Base-by-base conservation (phyloP, 1,140 invertebrate species). In the Pachyrhynchus sulphureomaculatus region DNA sequence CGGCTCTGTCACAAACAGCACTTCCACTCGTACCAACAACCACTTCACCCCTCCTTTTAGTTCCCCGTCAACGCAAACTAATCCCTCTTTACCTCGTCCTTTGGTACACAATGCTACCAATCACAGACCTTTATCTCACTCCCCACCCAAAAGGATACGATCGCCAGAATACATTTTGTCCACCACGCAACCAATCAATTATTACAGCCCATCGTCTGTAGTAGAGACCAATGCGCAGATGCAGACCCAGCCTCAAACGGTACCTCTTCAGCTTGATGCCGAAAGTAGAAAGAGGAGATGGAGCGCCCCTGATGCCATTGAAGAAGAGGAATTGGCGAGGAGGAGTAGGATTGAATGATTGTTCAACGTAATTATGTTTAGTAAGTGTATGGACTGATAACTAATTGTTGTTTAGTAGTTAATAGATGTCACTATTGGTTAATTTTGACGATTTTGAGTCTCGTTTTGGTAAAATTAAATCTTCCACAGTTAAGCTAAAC, bases 301-400 rank as follows among this genome's bases (percentile, higher is more conserved):
- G 84, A 86, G 85, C 4, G 84, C 85, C 3, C 83, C 84, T 4
- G 85, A 86, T 64, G 77, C 79, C 58, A 78, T 83, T 34, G 78
- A 77, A 69, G 81, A 80, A 34, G 81, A 83, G 44, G 80, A 76
- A 59, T 37, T 39, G 20, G 34, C 58, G 15, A 67, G 47, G 24
- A 65, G 63, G 36, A 51, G 63, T 44, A 55, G 68, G 18, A 39
- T 57, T 13, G 67, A 66, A 63, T 67, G 62, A 68, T 65, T 21
- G 37, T 49, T 59, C 34, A 33, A 53, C n/a, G 41, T 61, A 37
- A 54, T 61, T 29, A 17, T 61, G 53, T 42, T 57, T n/a, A 41
- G 37, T 36, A 51, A 6, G 29, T 45, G 6, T 45, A 45, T 21
- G 42, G 42, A 45, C 42, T 45, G 42, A 45, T 45, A 45, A 45